phyloP scores from a whole-genome alignment of 2,888 invertebrate genomes.

The Pachycephus smyrnensis region DNA sequence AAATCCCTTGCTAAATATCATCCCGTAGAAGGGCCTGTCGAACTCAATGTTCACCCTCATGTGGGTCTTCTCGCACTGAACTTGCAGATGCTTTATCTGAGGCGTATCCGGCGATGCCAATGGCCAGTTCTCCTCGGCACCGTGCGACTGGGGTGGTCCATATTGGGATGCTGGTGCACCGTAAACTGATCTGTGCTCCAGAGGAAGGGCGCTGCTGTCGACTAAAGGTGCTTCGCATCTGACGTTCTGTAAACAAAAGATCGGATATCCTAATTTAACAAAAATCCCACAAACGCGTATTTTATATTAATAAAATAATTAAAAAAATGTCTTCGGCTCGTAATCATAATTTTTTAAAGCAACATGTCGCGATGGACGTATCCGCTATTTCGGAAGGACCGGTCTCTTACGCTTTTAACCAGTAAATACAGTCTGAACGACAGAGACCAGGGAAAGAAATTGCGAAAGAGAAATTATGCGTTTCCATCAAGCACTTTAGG shows the following conservation, averaged over 20 bases:
- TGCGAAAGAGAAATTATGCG: neutral
- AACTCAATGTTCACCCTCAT: conserved; percentile 96
- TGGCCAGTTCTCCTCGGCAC: conserved; percentile 88
- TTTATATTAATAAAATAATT: neutral
- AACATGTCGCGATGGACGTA: neutral
- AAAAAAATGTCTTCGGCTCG: neutral
- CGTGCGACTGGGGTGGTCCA: conserved; percentile 69
- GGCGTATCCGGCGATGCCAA: conserved; percentile 90
- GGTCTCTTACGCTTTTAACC: neutral
- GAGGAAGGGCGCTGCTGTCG: conserved; percentile 83
- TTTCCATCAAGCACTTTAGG: neutral
- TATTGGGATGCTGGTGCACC: conserved; percentile 68
- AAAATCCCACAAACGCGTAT: neutral
- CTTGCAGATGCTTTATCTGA: conserved; percentile 92
- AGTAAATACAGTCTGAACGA: neutral
- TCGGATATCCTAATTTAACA: neutral
- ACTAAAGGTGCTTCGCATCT: conserved; percentile 81
- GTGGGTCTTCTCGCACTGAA: conserved; percentile 95
- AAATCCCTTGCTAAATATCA: conserved; percentile 96
- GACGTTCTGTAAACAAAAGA: conserved; percentile 75
- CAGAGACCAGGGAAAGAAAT: neutral
- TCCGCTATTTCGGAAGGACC: conserved; percentile 5
- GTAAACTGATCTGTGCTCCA: conserved; percentile 84
- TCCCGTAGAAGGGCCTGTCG: conserved; percentile 94
- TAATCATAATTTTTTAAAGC: neutral